Evolutionary conservation across 2,888 invertebrate species (phyloP).

Genomic region (Cheilosia vulpina): DNA sequence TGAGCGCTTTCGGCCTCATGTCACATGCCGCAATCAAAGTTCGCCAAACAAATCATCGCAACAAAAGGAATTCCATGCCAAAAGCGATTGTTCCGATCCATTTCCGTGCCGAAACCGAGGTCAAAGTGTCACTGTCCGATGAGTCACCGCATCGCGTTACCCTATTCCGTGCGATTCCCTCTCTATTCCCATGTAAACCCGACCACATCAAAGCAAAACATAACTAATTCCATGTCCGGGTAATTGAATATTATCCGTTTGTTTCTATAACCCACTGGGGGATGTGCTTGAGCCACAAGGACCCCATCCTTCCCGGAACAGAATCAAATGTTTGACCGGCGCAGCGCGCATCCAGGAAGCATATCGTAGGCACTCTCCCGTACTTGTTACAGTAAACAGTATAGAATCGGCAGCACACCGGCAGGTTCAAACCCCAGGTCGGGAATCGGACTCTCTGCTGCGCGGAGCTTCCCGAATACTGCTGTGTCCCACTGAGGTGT

Average conservation of each 20-base stretch:
- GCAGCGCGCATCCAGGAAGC: conserved; percentile 42
- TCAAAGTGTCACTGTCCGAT: conserved; percentile 49
- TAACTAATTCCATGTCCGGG: conserved; percentile 70
- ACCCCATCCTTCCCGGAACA: conserved; percentile 58
- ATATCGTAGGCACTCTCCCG: not conserved
- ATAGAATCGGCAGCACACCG: conserved; percentile 54
- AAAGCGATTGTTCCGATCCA: conserved; percentile 32
- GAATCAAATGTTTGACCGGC: conserved; percentile 18
- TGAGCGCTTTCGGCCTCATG: not conserved
- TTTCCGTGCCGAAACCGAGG: conserved; percentile 42
- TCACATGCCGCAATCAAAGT: not conserved
- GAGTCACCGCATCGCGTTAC: conserved; percentile 61
- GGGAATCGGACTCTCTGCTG: conserved; percentile 39
- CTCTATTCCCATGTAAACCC: conserved; percentile 14
- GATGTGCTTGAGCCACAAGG: conserved; percentile 48
- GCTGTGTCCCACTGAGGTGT: conserved; percentile 47
- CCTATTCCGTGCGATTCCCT: conserved; percentile 37
- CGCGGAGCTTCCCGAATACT: conserved; percentile 25
- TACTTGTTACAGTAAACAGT: conserved; percentile 54
- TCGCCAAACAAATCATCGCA: conserved; percentile 5
- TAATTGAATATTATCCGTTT: conserved; percentile 70
- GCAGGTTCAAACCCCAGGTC: conserved; percentile 60
- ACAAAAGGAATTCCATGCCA: conserved; percentile 4
- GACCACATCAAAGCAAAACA: conserved; percentile 71
- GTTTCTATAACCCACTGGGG: conserved; percentile 39